Evolutionary conservation across 2,888 invertebrate genomes (phyloP).

Genomic region (Dioctria linearis): DNA sequence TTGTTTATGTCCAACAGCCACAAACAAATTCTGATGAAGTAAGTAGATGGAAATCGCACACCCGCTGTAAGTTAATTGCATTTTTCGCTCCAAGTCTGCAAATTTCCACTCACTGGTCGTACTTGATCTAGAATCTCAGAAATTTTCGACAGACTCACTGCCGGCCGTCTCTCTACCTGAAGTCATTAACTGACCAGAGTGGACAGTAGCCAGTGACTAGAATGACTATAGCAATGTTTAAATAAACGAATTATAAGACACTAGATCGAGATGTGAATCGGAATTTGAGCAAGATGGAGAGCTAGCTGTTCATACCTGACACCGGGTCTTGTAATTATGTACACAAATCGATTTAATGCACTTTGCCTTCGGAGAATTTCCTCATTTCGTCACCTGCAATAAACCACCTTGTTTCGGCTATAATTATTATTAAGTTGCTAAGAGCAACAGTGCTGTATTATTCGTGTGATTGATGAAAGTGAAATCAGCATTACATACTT

Average conservation of each 20-base stretch:
- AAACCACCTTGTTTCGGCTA: too few relatives aligned
- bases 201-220: background rate
- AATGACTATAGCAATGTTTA: background rate
- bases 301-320: background rate
- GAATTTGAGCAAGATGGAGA: background rate
- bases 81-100: background rate
- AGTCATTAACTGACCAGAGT: constrained; percentile 9
- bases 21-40: background rate
- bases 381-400: background rate
- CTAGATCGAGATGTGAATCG: background rate
- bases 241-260: background rate
- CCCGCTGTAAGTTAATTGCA: too few relatives aligned
- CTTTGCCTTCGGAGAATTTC: background rate
- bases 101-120: constrained; percentile 54
- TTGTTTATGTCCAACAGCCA: background rate
- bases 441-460: too few relatives aligned
- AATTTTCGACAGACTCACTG: constrained; percentile 8
- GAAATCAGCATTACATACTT: too few relatives aligned
- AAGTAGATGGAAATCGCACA: too few relatives aligned
- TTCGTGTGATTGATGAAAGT: too few relatives aligned
- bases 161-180: constrained; percentile 21
- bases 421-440: too few relatives aligned
- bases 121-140: constrained; percentile 55
- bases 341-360: background rate
- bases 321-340: constrained; percentile 3